Evolutionary conservation across 1,140 invertebrate genomes (phyloP).

Genomic region (Tetramorium alpestre): DNA sequence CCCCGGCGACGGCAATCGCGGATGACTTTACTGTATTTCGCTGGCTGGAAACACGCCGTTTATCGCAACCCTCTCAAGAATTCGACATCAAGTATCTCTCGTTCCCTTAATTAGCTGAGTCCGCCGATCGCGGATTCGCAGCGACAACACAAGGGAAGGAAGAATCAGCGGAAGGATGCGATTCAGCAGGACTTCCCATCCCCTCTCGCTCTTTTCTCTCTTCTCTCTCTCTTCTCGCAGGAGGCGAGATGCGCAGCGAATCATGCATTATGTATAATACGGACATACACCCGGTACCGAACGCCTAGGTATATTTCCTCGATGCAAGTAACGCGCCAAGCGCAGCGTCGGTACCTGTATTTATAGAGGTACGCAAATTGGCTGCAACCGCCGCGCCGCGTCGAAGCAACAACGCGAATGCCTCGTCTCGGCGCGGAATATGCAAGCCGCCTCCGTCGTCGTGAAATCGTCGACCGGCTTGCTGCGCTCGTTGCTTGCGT

Average conservation of each 20-base stretch:
- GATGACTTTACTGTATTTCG: background rate
- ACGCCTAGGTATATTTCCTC: constrained; percentile 77
- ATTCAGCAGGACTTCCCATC: constrained; percentile 28
- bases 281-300: constrained; percentile 63
- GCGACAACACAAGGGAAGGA: background rate
- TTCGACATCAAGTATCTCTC: constrained; percentile 5
- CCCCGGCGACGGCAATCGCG: constrained; percentile 20
- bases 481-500: constrained; percentile 21
- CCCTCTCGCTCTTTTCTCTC: background rate
- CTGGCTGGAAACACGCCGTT: constrained; percentile 16
- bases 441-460: constrained; percentile 36
- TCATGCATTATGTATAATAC: constrained; percentile 79
- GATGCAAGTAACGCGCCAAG: constrained; percentile 43
- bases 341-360: constrained; percentile 65
- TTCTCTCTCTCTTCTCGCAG: constrained; percentile 11
- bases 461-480: constrained; percentile 47
- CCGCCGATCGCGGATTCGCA: background rate
- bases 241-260: constrained; percentile 53
- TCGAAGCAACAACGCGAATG: constrained; percentile 42
- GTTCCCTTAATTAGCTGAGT: constrained; percentile 54
- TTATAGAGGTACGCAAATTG: constrained; percentile 76
- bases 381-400: constrained; percentile 63
- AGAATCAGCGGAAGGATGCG: constrained; percentile 19
- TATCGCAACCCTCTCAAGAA: background rate
- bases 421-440: constrained; percentile 37